Evolutionary conservation across 2,113 vertebrate genomes (phyloP).

Genomic region (Menidia beryllina): DNA sequence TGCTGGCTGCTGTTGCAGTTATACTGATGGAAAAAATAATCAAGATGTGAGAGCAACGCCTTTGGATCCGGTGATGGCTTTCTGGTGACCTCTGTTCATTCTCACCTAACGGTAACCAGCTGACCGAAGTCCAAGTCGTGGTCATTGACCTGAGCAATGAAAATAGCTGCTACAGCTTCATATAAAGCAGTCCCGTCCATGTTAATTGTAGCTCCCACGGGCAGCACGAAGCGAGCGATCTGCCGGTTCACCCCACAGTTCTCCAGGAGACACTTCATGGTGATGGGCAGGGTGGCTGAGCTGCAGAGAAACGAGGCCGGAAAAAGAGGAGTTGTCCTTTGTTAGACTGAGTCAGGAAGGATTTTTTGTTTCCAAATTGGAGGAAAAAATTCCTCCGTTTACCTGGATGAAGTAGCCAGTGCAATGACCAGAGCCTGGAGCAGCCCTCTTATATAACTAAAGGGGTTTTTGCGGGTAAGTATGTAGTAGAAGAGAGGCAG

Average conservation of each 20-base stretch:
- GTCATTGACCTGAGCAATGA: conserved; percentile 91
- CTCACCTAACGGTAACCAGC: conserved; percentile 89
- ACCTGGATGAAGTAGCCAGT: conserved; percentile 77
- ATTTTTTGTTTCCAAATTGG: neutral
- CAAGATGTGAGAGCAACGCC: neutral
- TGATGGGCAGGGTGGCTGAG: conserved; percentile 91
- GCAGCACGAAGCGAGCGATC: conserved; percentile 89
- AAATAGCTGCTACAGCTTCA: conserved; percentile 90
- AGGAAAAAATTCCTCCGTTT: neutral
- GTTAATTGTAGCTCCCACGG: conserved; percentile 91
- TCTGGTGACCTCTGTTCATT: neutral
- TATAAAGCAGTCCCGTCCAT: conserved; percentile 91
- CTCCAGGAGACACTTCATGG: conserved; percentile 92
- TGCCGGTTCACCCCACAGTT: conserved; percentile 89
- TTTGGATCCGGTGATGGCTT: neutral
- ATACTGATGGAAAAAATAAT: conserved; percentile 63
- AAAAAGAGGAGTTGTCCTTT: neutral
- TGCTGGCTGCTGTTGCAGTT: conserved; percentile 82
- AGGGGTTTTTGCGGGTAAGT: conserved; percentile 89
- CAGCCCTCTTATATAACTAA: conserved; percentile 85
- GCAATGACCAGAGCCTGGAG: conserved; percentile 91
- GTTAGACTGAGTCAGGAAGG: too few species aligned
- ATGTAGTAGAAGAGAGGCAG: conserved; percentile 85
- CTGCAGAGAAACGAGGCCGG: conserved; percentile 65
- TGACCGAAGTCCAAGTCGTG: conserved; percentile 90